phyloP scores from a whole-genome alignment of 2,113 vertebrate genomes.

The Australoheros scitulus region DNA sequence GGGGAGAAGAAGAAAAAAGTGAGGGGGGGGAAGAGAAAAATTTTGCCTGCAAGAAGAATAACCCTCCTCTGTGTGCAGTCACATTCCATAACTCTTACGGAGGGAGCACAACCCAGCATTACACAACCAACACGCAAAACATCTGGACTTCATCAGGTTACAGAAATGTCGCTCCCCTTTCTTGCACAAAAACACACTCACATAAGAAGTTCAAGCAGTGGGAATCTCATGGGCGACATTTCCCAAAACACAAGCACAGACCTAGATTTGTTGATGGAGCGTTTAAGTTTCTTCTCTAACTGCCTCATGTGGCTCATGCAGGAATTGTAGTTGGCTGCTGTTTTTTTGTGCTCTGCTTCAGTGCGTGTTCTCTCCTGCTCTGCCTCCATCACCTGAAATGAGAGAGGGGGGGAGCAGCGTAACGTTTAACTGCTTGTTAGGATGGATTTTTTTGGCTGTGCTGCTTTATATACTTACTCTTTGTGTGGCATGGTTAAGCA shows the following conservation, averaged over 20 bases:
- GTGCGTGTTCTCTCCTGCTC: conserved; percentile 91
- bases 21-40: not conserved
- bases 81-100: conserved; percentile 71
- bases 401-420: not conserved
- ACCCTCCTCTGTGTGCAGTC: conserved; percentile 49
- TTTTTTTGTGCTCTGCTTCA: conserved; percentile 91
- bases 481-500: conserved; percentile 98
- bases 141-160: conserved; percentile 73
- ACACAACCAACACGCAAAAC: conserved; percentile 47
- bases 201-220: conserved; percentile 18
- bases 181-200: not conserved
- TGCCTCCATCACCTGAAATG: conserved; percentile 92
- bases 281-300: conserved; percentile 94
- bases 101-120: conserved; percentile 55
- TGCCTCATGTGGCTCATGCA: conserved; percentile 93
- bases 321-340: conserved; percentile 88
- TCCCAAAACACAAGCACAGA: conserved; percentile 57
- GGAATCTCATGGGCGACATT: not conserved
- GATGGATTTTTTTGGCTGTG: not conserved
- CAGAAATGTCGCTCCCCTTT: conserved; percentile 22
- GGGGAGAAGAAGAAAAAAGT: conserved; percentile 53
- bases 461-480: conserved; percentile 77
- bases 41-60: conserved; percentile 45
- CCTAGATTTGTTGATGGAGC: conserved; percentile 96
- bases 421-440: not conserved